Evolutionary conservation across 1,140 invertebrate species (phyloP).

Genomic region (Drosophila pectinifera): DNA sequence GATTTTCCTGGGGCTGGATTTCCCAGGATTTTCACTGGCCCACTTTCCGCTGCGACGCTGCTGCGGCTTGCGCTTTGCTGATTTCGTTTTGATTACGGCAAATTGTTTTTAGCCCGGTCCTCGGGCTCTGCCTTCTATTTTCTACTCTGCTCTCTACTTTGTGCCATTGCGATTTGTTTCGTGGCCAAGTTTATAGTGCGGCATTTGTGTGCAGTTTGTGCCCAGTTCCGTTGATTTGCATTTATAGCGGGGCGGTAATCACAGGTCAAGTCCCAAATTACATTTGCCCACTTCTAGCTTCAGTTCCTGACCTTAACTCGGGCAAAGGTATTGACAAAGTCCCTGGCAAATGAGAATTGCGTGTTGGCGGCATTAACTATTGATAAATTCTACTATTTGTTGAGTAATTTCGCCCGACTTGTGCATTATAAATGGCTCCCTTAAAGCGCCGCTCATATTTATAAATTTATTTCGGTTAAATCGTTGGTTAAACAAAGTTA

Average conservation of each 20-base stretch:
- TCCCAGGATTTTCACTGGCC: slow-evolving; percentile 28
- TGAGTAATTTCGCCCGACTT: slow-evolving; percentile 55
- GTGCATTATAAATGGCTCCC: slow-evolving; percentile 28
- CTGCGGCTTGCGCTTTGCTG: slow-evolving; percentile 72
- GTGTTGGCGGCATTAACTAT: slow-evolving; percentile 58
- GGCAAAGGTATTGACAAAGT: slow-evolving; percentile 51
- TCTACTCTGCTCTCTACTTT: neutral
- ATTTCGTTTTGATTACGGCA: slow-evolving; percentile 80
- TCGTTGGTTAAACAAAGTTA: neutral
- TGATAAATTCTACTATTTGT: slow-evolving; percentile 68
- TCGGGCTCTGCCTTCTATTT: slow-evolving; percentile 6
- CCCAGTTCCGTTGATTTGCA: slow-evolving; percentile 58
- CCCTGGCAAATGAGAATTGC: slow-evolving; percentile 61
- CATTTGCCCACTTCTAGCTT: slow-evolving; percentile 33
- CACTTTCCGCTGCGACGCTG: slow-evolving; percentile 55
- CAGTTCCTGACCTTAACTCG: slow-evolving; percentile 33
- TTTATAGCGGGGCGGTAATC: slow-evolving; percentile 45
- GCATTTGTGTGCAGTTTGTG: slow-evolving; percentile 44
- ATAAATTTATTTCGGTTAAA: slow-evolving; percentile 23
- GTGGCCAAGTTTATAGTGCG: slow-evolving; percentile 57
- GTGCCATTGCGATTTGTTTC: slow-evolving; percentile 47
- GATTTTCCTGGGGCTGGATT: slow-evolving; percentile 12
- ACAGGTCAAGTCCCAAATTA: slow-evolving; percentile 66
- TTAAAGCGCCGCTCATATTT: neutral
- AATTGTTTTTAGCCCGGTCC: slow-evolving; percentile 68